Conservation (phyloP, 2,888 invertebrate species). For the Xestia c-nigrum region DNA sequence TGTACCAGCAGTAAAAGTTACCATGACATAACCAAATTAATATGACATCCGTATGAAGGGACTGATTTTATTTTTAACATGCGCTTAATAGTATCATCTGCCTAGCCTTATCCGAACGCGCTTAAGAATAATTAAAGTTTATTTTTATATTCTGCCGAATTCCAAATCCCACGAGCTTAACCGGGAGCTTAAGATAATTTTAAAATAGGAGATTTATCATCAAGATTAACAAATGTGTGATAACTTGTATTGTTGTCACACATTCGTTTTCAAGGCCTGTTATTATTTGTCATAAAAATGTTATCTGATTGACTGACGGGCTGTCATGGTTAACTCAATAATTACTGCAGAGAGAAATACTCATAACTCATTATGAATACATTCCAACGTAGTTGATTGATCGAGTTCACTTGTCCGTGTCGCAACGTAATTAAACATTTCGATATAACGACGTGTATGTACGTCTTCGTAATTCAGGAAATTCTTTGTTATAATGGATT, state of each 20-base stretch:
- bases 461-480: constrained; percentile 45
- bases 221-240: constrained; percentile 28
- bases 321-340: constrained; percentile 43
- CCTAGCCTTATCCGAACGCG: not conserved
- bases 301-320: constrained; percentile 33
- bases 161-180: constrained; percentile 26
- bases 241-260: constrained; percentile 12
- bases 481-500: constrained; percentile 52
- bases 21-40: constrained; percentile 10
- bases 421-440: constrained; percentile 58
- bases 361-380: constrained; percentile 40
- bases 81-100: not conserved
- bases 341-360: constrained; percentile 52
- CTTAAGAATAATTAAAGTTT: constrained; percentile 23
- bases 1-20: constrained; percentile 5
- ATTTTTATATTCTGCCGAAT: constrained; percentile 45
- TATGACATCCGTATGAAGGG: not conserved
- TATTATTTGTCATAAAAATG: constrained; percentile 13
- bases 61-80: constrained; percentile 37
- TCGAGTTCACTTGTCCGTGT: constrained; percentile 55
- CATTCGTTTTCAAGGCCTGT: constrained; percentile 33
- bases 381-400: constrained; percentile 52
- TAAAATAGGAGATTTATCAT: constrained; percentile 21
- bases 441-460: constrained; percentile 32
- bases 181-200: constrained; percentile 30